These are phyloP conservation scores for Corvus hawaiiensis DNA, from an alignment of 2,113 vertebrate species.

Conservation along the genomic window DNA sequence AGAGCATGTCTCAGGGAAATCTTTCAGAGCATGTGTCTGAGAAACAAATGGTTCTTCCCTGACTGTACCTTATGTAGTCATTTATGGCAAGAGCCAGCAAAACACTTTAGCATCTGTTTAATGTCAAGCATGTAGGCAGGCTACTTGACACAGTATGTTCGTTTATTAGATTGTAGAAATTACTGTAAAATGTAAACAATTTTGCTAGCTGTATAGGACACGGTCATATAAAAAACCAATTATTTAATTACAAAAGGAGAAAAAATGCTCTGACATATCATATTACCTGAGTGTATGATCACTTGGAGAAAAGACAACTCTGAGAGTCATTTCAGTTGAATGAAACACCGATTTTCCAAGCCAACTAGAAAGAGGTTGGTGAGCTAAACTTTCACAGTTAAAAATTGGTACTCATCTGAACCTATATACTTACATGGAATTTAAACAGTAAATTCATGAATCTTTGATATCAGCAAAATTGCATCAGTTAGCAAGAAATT, in stretches of 20 bases:
- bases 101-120: not conserved
- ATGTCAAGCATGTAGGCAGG: not conserved
- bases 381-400: not conserved
- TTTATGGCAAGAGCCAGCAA: not conserved
- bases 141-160: not conserved
- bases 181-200: not conserved
- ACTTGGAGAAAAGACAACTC: not conserved
- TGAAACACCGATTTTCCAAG: not conserved
- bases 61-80: not conserved
- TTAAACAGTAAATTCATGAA: not conserved
- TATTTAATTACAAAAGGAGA: not conserved
- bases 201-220: not conserved
- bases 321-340: not conserved
- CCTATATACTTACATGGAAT: not conserved
- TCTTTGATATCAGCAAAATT: not conserved
- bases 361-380: not conserved
- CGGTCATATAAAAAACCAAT: rapidly evolving
- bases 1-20: not conserved
- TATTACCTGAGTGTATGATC: not conserved
- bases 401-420: not conserved
- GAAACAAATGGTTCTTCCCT: not conserved
- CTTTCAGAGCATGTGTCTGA: not conserved
- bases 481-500: not conserved
- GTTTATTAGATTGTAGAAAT: not conserved
- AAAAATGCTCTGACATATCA: not conserved